phyloP scores from a whole-genome alignment of 2,797 vertebrate genomes.

The Gallirallus australis region DNA sequence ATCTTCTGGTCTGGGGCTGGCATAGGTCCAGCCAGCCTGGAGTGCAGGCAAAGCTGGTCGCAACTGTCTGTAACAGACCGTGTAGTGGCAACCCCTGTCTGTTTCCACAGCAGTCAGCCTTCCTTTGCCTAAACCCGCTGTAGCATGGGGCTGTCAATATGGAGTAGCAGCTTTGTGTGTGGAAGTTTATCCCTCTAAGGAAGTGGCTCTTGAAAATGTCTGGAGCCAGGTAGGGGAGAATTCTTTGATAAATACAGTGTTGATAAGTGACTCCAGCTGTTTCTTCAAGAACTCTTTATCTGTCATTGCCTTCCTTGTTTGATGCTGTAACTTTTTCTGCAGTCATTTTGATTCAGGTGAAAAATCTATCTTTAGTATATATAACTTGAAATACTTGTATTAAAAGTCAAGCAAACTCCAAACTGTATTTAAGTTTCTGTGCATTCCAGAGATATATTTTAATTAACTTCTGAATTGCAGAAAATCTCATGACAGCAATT shows the following conservation, averaged over 20 bases:
- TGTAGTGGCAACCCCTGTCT: background rate
- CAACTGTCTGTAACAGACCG: background rate
- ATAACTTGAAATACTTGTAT: background rate
- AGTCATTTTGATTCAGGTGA: background rate
- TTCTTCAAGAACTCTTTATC: background rate
- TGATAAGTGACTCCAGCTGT: background rate
- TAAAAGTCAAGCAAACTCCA: background rate
- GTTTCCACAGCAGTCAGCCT: background rate
- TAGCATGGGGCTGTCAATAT: background rate
- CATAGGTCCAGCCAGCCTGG: background rate
- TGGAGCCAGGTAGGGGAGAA: background rate
- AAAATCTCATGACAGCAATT: slow-evolving; percentile 11
- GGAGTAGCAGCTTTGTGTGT: background rate
- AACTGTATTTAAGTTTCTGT: background rate
- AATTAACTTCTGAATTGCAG: slow-evolving; percentile 32
- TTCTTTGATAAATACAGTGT: background rate
- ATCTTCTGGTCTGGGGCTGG: slow-evolving; percentile 36
- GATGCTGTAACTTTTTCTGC: background rate
- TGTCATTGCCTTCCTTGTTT: background rate
- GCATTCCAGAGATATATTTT: background rate
- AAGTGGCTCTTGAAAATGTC: background rate
- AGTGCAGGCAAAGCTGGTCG: background rate
- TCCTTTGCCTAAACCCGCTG: background rate
- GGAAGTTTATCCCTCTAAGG: background rate
- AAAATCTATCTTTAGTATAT: background rate